Conservation (phyloP, 2,113 vertebrate species). For the Megaleporinus macrocephalus region DNA sequence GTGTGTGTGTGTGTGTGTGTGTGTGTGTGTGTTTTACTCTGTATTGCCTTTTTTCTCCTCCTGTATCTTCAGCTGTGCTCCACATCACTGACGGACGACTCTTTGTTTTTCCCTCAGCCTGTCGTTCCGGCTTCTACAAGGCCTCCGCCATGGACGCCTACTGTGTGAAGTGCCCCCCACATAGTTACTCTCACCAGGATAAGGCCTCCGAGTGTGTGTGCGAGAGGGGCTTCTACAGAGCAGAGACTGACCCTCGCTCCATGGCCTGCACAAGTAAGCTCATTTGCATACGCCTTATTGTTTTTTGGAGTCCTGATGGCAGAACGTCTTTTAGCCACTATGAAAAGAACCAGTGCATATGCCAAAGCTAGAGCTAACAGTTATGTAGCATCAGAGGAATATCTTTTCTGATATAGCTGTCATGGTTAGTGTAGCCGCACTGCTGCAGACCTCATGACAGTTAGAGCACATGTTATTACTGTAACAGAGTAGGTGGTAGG, state of each 20-base stretch:
- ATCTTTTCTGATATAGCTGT: too few relatives aligned
- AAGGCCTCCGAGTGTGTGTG: slow-evolving; percentile 79
- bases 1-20: neutral
- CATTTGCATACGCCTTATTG: neutral
- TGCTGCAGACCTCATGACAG: too few relatives aligned
- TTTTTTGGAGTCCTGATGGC: neutral
- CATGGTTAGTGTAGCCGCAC: too few relatives aligned
- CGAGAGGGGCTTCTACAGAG: slow-evolving; percentile 79
- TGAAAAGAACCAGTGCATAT: too few relatives aligned
- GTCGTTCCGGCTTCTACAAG: slow-evolving; percentile 82
- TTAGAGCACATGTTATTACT: too few relatives aligned
- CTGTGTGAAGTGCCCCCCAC: slow-evolving; percentile 82
- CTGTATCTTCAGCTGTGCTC: neutral
- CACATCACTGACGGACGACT: neutral
- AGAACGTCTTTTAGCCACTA: too few relatives aligned
- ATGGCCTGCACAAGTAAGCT: slow-evolving; percentile 84
- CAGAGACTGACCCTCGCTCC: slow-evolving; percentile 78
- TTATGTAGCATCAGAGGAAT: too few relatives aligned
- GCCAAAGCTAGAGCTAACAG: too few relatives aligned
- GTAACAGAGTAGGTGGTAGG: too few relatives aligned
- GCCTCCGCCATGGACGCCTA: slow-evolving; percentile 80
- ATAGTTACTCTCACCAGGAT: slow-evolving; percentile 80
- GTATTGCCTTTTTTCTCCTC: neutral
- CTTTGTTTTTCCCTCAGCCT: slow-evolving; percentile 67
- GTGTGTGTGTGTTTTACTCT: neutral